Evolutionary conservation across 2,113 vertebrate genomes (phyloP).

Genomic region (Vombatus ursinus): DNA sequence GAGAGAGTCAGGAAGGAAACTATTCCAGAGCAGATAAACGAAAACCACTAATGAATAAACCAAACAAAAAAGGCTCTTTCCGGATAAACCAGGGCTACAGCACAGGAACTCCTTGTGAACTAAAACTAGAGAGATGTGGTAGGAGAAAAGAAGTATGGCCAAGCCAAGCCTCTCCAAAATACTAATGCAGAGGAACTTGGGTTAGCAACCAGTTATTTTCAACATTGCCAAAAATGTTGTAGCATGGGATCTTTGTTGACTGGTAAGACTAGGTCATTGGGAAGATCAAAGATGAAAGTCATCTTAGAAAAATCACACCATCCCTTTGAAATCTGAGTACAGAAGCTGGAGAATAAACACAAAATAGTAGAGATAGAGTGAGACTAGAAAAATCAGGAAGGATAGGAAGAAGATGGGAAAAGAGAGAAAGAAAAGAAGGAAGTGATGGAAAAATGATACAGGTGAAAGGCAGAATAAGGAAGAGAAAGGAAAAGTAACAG

Average conservation of each 20-base stretch:
- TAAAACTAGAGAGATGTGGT: neutral
- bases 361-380: neutral
- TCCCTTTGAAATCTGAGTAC: neutral
- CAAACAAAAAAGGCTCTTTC: neutral
- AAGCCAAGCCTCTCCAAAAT: neutral
- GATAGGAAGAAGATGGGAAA: neutral
- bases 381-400: neutral
- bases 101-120: neutral
- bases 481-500: neutral
- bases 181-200: neutral
- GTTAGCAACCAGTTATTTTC: neutral
- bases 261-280: neutral
- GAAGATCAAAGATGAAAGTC: neutral
- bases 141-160: neutral
- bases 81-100: neutral
- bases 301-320: neutral
- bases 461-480: neutral
- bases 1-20: neutral
- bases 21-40: neutral
- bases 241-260: neutral
- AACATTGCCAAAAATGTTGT: neutral
- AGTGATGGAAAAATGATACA: neutral
- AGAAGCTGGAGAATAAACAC: neutral
- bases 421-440: neutral
- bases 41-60: conserved; percentile 2